phyloP scores from a whole-genome alignment of 2,888 invertebrate genomes.

The Tiphia femorata region DNA sequence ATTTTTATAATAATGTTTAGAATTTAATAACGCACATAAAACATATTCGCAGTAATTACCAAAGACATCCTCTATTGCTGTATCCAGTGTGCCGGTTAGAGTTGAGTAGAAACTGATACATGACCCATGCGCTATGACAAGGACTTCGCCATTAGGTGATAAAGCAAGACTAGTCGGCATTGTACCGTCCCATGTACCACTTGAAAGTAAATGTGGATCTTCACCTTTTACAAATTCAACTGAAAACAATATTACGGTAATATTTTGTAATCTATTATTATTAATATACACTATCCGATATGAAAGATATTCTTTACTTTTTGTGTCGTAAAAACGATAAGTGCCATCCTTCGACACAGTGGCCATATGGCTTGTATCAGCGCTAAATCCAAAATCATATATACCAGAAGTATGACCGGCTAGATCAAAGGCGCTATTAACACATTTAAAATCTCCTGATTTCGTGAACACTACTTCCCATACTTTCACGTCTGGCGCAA shows the following conservation, averaged over 20 bases:
- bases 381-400: slow-evolving; percentile 84
- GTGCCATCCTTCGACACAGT: slow-evolving; percentile 90
- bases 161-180: slow-evolving; percentile 76
- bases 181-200: slow-evolving; percentile 74
- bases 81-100: slow-evolving; percentile 73
- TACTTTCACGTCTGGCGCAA: slow-evolving; percentile 79
- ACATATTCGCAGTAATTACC: background rate
- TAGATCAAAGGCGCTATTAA: slow-evolving; percentile 82
- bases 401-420: slow-evolving; percentile 87
- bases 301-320: slow-evolving; percentile 75
- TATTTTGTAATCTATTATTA: too few species aligned
- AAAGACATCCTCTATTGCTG: slow-evolving; percentile 77
- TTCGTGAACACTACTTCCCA: slow-evolving; percentile 86
- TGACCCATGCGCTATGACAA: slow-evolving; percentile 78
- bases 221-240: slow-evolving; percentile 86
- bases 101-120: slow-evolving; percentile 80
- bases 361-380: slow-evolving; percentile 84
- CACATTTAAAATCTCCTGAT: slow-evolving; percentile 81
- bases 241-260: too few species aligned
- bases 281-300: background rate
- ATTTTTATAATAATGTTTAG: slow-evolving; percentile 5
- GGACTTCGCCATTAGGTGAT: slow-evolving; percentile 84
- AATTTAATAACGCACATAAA: background rate
- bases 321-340: slow-evolving; percentile 88
- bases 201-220: slow-evolving; percentile 79